Evolutionary conservation across 1,140 invertebrate species (phyloP).

Genomic region (Drosophila mauritiana): DNA sequence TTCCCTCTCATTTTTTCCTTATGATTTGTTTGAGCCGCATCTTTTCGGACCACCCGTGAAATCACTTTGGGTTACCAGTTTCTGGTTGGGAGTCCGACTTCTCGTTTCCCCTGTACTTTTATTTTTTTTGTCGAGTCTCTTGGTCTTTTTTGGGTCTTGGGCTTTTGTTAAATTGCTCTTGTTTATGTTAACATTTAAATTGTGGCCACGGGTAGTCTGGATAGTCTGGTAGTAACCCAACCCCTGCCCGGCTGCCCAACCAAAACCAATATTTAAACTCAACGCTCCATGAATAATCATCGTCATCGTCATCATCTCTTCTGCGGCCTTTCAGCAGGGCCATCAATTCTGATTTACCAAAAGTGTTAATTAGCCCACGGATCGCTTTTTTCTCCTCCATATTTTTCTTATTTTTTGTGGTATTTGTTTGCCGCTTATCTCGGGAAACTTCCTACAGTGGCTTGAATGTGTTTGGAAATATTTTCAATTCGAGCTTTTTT

Average conservation of each 20-base stretch:
- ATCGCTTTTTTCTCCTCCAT: constrained; percentile 28
- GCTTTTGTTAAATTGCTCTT: constrained; percentile 84
- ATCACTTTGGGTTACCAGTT: constrained; percentile 76
- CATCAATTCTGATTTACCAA: constrained; percentile 81
- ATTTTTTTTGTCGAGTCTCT: constrained; percentile 12
- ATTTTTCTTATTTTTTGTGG: constrained; percentile 8
- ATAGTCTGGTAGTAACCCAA: constrained; percentile 30
- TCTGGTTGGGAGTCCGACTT: constrained; percentile 45
- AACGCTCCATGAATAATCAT: constrained; percentile 81
- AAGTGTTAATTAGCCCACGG: constrained; percentile 76
- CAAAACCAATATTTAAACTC: constrained; percentile 81
- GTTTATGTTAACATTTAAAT: constrained; percentile 84
- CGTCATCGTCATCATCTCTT: constrained; percentile 50
- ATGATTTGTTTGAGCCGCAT: constrained; percentile 84
- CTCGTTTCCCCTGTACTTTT: constrained; percentile 17
- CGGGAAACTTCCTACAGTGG: constrained; percentile 34
- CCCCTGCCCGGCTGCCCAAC: constrained; percentile 45
- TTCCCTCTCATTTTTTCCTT: constrained; percentile 65
- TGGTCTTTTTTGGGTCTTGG: constrained; percentile 30
- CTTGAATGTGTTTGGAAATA: not conserved
- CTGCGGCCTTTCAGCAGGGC: constrained; percentile 72
- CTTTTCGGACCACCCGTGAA: constrained; percentile 81
- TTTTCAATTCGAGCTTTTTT: not conserved
- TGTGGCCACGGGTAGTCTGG: constrained; percentile 77
- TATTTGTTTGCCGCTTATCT: constrained; percentile 35